Base-by-base conservation (phyloP, 2,888 invertebrate species). In the Pammene aurita region DNA sequence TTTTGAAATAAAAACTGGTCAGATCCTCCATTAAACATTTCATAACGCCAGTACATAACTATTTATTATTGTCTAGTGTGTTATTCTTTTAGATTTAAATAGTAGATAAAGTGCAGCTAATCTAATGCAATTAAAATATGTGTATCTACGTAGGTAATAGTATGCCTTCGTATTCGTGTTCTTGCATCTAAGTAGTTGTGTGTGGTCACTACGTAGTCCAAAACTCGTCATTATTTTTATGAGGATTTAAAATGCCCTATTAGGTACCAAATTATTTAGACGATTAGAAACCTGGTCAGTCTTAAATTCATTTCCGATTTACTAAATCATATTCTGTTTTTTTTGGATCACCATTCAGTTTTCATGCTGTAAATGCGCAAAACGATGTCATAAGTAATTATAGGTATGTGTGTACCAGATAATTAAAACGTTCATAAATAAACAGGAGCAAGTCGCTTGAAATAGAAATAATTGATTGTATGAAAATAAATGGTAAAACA, bases 401-500 rank as follows among this genome's bases (percentile, higher is more conserved):
- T n/a, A 55, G 14, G 38, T 56, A 14, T 10, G 38, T 38, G n/a
- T 35, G 26, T 26, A 10, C 16, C 41, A 41, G 18, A 41, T 62
- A 52, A 41, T 52, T 50, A 62, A 41, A 52, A 41, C 50, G 42
- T 44, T 55, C 52, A 66, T 66, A 58, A 66, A 66, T 66, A 66
- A 58, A 66, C 66, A 66, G 66, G 57, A 44, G 66, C 52, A 64
- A 55, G 14, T 13, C 42, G 38, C 41, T 38, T 18, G 11, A 48
- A 55, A 56, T 61, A 64, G 46, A 56, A 64, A 46, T 66, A 52
- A 58, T 52, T 35, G 52, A 55, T 26, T 35, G 54, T 55, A 60
- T 55, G 46, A 60, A 46, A 66, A 52, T 62, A 62, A 57, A 62
- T 57, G 50, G 57, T 66, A 57, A 66, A 57, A 70, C 70, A 66